These are phyloP conservation scores for Pteropus alecto DNA, from an alignment of 2,113 vertebrate genomes.

Conservation along the genomic window DNA sequence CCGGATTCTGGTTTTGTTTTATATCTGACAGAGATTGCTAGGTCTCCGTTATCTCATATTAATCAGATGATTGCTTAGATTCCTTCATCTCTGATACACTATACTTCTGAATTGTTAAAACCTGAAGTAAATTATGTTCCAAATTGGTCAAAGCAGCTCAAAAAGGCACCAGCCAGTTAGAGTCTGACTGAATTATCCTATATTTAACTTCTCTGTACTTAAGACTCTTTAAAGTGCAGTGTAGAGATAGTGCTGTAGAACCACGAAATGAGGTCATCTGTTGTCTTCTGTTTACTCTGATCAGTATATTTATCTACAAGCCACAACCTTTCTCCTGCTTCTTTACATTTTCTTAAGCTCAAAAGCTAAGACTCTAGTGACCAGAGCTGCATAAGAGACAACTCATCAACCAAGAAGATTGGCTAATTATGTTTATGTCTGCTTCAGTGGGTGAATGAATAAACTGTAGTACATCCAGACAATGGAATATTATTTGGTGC, in stretches of 20 bases:
- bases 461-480: background rate
- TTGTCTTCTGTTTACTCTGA: constrained; percentile 25
- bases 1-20: background rate
- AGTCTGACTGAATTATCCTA: constrained; percentile 56
- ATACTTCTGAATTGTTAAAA: constrained; percentile 41
- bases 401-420: background rate
- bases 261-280: background rate
- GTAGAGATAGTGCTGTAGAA: background rate
- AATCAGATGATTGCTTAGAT: constrained; percentile 37
- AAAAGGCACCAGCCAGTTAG: background rate
- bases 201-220: constrained; percentile 57
- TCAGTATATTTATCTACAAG: background rate
- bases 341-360: constrained; percentile 42
- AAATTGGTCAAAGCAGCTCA: constrained; percentile 52
- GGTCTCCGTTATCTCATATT: constrained; percentile 16
- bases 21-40: background rate
- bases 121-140: constrained; percentile 43
- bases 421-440: background rate
- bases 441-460: background rate
- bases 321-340: background rate
- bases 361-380: constrained; percentile 14
- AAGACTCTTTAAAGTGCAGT: constrained; percentile 13
- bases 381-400: background rate
- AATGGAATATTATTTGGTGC: background rate
- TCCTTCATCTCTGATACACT: background rate